phyloP scores from a whole-genome alignment of 1,140 invertebrate genomes.

The Drosophila sechellia region DNA sequence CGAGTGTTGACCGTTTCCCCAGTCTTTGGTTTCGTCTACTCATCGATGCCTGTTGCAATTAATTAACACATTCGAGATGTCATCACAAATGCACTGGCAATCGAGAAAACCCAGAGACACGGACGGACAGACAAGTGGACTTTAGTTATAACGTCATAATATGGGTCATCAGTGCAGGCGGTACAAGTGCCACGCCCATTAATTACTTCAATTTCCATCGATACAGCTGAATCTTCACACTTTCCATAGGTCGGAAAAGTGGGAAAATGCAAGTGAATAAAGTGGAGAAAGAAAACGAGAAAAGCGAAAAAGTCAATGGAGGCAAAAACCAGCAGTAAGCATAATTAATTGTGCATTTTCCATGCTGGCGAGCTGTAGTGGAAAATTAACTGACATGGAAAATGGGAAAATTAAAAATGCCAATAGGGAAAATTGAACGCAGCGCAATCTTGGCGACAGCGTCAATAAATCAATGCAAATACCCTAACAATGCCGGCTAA shows the following conservation, averaged over 20 bases:
- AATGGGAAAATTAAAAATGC: constrained; percentile 27
- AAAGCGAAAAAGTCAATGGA: constrained; percentile 4
- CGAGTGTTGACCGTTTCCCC: not conserved
- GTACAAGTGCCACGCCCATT: constrained; percentile 53
- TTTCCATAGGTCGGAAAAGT: constrained; percentile 28
- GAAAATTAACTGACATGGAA: constrained; percentile 35
- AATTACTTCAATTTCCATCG: constrained; percentile 56
- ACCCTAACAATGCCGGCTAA: constrained; percentile 51
- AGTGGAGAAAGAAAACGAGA: constrained; percentile 11
- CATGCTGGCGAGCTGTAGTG: constrained; percentile 25
- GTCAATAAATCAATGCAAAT: constrained; percentile 43
- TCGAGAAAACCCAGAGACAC: not conserved
- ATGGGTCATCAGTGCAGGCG: constrained; percentile 66
- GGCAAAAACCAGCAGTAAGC: constrained; percentile 11
- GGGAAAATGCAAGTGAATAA: constrained; percentile 1
- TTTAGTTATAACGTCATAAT: constrained; percentile 43
- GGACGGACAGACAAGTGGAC: not conserved
- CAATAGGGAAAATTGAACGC: constrained; percentile 3
- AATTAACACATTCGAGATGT: constrained; percentile 42
- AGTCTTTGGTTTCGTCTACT: constrained; percentile 27
- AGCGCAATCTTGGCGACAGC: constrained; percentile 25
- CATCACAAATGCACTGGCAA: constrained; percentile 46
- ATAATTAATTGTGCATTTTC: constrained; percentile 67
- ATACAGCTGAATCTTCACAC: constrained; percentile 51
- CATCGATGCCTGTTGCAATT: constrained; percentile 51